Percentiles rank a stretch among this genome's conserved stretches.
These are phyloP conservation scores for Bombyx mandarina DNA, from an alignment of 1,140 invertebrate genomes.

Conservation along the genomic window DNA sequence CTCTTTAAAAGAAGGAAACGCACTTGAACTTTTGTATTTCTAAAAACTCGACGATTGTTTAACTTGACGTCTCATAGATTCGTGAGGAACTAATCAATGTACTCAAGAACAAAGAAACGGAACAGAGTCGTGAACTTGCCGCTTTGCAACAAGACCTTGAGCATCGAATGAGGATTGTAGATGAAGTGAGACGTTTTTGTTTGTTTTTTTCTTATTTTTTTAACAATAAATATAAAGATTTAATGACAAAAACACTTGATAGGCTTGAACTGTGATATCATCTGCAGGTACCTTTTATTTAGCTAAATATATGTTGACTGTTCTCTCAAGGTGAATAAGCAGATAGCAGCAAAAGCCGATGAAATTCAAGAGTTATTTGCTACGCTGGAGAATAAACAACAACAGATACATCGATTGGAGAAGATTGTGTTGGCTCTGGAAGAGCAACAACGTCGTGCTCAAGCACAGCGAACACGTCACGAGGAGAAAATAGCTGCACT, in stretches of 20 bases:
- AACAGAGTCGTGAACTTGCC: conserved; percentile 50
- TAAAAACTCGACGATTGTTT: no score
- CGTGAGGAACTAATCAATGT: conserved; percentile 69
- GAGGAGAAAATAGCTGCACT: conserved; percentile 74
- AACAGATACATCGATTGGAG: conserved; percentile 72
- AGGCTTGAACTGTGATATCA: no score
- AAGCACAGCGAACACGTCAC: conserved; percentile 73
- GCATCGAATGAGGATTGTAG: conserved; percentile 59
- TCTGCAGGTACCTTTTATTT: no score
- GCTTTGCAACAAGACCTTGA: conserved; percentile 54
- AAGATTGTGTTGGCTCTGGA: conserved; percentile 74
- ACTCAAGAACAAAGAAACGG: conserved; percentile 63
- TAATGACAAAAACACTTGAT: neutral
- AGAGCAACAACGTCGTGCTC: conserved; percentile 73
- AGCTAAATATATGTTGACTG: no score
- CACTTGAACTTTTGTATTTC: no score
- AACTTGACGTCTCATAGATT: conserved; percentile 27
- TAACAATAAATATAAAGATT: neutral
- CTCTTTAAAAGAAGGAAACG: no score
- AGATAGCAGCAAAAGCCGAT: conserved; percentile 69
- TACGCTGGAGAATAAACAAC: conserved; percentile 71
- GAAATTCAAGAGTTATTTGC: conserved; percentile 69
- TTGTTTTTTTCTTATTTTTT: conserved; percentile 21
- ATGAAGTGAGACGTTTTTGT: conserved; percentile 53
- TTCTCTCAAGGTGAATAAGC: conserved; percentile 57